These are phyloP conservation scores for Melanostoma scalare DNA, from an alignment of 2,888 invertebrate genomes.

Conservation along the genomic window DNA sequence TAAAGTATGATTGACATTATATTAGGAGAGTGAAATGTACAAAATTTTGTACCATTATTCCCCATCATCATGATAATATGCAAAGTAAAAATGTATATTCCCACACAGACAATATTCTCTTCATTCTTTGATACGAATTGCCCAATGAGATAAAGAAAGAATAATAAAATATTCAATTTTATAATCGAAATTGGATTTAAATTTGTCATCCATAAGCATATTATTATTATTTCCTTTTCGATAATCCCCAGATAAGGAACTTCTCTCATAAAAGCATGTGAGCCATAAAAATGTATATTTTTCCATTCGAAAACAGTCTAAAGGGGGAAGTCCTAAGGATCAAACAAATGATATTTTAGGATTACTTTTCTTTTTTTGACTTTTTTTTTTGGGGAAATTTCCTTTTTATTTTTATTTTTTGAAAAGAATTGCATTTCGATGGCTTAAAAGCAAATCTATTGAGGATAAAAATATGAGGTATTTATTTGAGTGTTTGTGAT, in stretches of 20 bases:
- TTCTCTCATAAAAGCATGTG: slow-evolving; percentile 53
- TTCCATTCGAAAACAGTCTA: no score
- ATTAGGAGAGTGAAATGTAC: slow-evolving; percentile 42
- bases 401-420: no score
- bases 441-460: no score
- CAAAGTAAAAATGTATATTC: background rate
- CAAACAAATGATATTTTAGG: no score
- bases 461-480: no score
- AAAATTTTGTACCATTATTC: slow-evolving; percentile 32
- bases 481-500: no score
- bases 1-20: slow-evolving; percentile 63
- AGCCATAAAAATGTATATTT: slow-evolving; percentile 32
- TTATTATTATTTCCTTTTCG: slow-evolving; percentile 36
- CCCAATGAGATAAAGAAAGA: slow-evolving; percentile 4
- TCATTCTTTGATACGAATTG: background rate
- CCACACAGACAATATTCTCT: no score
- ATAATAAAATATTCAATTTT: slow-evolving; percentile 62
- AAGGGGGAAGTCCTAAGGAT: no score
- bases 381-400: no score
- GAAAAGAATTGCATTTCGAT: no score
- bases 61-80: slow-evolving; percentile 30
- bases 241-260: slow-evolving; percentile 54
- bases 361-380: no score
- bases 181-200: slow-evolving; percentile 66
- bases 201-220: slow-evolving; percentile 58